Evolutionary conservation across 1,140 invertebrate genomes (phyloP), one percentile per base, ranked within the genome.

Genomic region (Drosophila prosaltans): DNA sequence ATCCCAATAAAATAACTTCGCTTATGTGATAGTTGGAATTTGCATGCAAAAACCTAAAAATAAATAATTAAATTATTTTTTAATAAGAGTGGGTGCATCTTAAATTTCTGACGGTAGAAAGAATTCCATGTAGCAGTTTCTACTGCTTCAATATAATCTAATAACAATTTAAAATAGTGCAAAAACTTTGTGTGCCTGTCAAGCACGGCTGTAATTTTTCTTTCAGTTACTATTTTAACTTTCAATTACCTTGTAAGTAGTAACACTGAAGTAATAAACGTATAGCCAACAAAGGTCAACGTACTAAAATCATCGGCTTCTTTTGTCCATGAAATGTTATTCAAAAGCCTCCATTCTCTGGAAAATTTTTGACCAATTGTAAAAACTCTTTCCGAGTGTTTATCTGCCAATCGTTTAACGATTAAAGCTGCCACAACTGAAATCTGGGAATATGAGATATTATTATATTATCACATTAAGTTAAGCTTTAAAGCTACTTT

Each of bases 361-460:
- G 77, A 73, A 28, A 55, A 54, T 21, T 86, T 86, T 36, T 60
- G 69, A 30, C 79, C 82, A 2, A 57, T 69, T 1, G 32, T 39
- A 6, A 83, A 59, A 5, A 88, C 68, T 32, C 82, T 39, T n/a
- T 86, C 82, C 3, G 82, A 88, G 48, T 88, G 73, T n/a, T 68
- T 79, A 28, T 86, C 82, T 3, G 83, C 72, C n/a, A 88, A 28
- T 43, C 81, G 72, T 43, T 86, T 86, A 1, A 88, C 43, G 10
- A 88, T 88, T 1, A 78, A 51, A 2, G 64, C 32, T 1, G 76
- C 30, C 36, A 74, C 66, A 30, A 72, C 79, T 7, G 64, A 71
- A 30, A 85, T 64, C 82, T 85, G n/a, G 2, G 3, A 7, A 36
- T 36, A 36, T 36, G 28, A 30, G 28, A 16, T 16, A 16, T 16